Conservation (phyloP, 30 jellyfish, hydroid and myxozoan genomes). For the Pelagia noctiluca region DNA sequence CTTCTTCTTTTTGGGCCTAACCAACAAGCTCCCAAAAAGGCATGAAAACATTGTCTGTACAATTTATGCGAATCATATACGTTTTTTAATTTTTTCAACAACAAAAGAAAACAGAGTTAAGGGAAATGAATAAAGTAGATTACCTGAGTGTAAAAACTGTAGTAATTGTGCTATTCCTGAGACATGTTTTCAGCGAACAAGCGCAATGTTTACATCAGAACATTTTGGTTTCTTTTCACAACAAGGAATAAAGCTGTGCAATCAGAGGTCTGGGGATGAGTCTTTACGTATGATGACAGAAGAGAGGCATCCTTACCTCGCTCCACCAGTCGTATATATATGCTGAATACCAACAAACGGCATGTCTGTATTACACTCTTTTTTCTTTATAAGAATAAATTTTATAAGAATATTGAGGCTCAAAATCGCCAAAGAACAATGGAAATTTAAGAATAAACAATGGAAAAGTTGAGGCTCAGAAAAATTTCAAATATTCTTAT, state of each 20-base stretch:
- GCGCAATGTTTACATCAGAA: slow-evolving; percentile 10
- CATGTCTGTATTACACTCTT: too few relatives aligned
- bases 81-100: not conserved
- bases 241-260: not conserved
- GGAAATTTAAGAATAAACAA: too few relatives aligned
- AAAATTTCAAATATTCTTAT: too few relatives aligned
- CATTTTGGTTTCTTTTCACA: too few relatives aligned
- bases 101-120: not conserved
- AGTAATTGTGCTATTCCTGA: not conserved
- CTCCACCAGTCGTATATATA: too few relatives aligned
- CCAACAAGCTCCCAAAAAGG: not conserved
- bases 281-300: slow-evolving; percentile 59
- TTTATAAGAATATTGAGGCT: too few relatives aligned
- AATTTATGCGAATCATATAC: not conserved
- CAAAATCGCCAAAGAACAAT: too few relatives aligned
- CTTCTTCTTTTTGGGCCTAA: not conserved
- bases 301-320: too few relatives aligned
- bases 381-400: too few relatives aligned
- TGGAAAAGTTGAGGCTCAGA: too few relatives aligned
- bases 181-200: not conserved
- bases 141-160: not conserved
- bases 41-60: not conserved
- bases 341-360: too few relatives aligned
- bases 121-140: not conserved
- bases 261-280: slow-evolving; percentile 37